Evolutionary conservation across 2,888 invertebrate species (phyloP).

Genomic region (Luperina testacea): DNA sequence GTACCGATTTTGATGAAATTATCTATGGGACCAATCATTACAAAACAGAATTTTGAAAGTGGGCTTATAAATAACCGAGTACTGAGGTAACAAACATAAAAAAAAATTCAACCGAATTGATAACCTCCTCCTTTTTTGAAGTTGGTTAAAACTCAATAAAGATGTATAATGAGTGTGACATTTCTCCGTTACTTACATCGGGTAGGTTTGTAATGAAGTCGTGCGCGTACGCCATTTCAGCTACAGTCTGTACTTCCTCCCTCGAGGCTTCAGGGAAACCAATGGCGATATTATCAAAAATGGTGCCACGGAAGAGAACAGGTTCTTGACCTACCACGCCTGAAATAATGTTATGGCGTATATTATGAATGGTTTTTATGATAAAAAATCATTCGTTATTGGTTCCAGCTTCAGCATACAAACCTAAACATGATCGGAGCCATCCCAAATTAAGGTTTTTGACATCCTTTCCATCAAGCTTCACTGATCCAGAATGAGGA

Average conservation of each 20-base stretch:
- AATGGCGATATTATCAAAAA: constrained; percentile 93
- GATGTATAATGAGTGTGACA: neutral
- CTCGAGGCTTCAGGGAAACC: constrained; percentile 92
- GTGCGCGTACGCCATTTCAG: constrained; percentile 94
- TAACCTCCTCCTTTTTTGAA: no score
- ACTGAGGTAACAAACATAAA: no score
- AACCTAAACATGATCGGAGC: constrained; percentile 93
- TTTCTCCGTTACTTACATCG: constrained; percentile 87
- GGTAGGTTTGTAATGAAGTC: constrained; percentile 93
- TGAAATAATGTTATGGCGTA: constrained; percentile 60
- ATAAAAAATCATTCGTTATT: neutral
- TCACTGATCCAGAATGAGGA: constrained; percentile 89
- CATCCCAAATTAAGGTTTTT: constrained; percentile 93
- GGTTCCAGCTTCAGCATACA: constrained; percentile 37
- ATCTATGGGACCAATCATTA: no score
- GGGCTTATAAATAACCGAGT: no score
- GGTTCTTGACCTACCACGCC: constrained; percentile 97
- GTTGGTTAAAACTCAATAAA: neutral
- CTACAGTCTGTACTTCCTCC: constrained; percentile 92
- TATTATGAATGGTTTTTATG: neutral
- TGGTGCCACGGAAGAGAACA: constrained; percentile 94
- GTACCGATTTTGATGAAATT: no score
- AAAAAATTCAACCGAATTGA: no score
- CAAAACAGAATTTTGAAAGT: no score
- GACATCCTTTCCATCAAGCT: constrained; percentile 92